These are phyloP conservation scores for Aricia artaxerxes DNA, from an alignment of 2,888 invertebrate genomes.

Conservation along the genomic window DNA sequence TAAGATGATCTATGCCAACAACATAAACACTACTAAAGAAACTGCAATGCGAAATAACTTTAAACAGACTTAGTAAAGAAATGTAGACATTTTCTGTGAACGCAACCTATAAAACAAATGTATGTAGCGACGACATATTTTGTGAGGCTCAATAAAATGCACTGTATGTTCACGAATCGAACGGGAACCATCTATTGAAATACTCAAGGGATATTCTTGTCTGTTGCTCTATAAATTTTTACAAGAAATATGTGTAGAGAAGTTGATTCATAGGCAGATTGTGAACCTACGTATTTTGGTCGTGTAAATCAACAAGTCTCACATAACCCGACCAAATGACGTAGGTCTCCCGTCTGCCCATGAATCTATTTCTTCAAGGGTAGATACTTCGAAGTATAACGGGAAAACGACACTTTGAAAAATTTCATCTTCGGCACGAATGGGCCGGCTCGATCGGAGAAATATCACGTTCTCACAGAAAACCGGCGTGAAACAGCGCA, in stretches of 20 bases:
- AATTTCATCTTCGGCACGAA: too few relatives aligned
- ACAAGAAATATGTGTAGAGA: neutral
- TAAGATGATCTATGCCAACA: too few relatives aligned
- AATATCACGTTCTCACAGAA: too few relatives aligned
- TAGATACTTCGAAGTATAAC: too few relatives aligned
- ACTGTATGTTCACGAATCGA: neutral
- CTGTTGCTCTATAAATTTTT: neutral
- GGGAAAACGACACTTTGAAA: too few relatives aligned
- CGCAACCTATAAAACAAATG: neutral
- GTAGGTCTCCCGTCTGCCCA: too few relatives aligned
- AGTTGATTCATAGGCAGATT: neutral
- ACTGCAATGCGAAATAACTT: neutral
- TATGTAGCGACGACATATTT: neutral
- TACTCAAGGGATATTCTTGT: neutral
- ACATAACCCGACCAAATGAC: too few relatives aligned
- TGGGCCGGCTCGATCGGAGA: too few relatives aligned
- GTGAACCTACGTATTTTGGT: too few relatives aligned
- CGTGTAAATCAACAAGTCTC: too few relatives aligned
- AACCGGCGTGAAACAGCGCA: too few relatives aligned
- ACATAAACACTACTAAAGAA: neutral
- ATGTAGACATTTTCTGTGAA: neutral
- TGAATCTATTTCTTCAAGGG: too few relatives aligned
- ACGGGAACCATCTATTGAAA: neutral
- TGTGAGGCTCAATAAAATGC: constrained; percentile 4
- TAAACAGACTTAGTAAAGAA: neutral